A percentile compares a stretch with the other conserved stretches of the same genome.
phyloP scores from a whole-genome alignment of 2,888 invertebrate genomes.

The Gymnoscelis rufifasciata region DNA sequence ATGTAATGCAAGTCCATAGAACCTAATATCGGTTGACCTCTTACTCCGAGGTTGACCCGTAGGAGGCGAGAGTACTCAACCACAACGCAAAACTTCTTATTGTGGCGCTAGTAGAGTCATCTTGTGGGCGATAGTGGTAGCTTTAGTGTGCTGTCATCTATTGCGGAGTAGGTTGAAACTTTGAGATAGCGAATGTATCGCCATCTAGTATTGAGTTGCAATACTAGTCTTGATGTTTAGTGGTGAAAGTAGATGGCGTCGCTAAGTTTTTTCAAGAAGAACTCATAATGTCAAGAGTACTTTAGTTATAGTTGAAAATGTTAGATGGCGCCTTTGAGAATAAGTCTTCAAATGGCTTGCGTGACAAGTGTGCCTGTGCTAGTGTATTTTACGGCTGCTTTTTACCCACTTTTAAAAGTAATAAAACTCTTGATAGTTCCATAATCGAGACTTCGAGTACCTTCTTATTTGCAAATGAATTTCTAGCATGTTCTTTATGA shows the following conservation, averaged over 20 bases:
- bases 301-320: not conserved
- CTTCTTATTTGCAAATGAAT: too few species aligned
- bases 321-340: not conserved
- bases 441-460: too few species aligned
- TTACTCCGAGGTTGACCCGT: not conserved
- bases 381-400: too few species aligned
- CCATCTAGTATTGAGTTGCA: not conserved
- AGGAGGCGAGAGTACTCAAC: not conserved
- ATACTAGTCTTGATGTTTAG: not conserved
- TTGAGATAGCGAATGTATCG: not conserved
- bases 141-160: slow-evolving; percentile 6
- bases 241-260: not conserved
- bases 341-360: not conserved
- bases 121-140: slow-evolving; percentile 4
- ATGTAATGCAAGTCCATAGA: not conserved
- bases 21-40: not conserved
- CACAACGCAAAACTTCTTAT: too few species aligned
- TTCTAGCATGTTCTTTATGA: too few species aligned
- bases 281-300: too few species aligned
- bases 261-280: too few species aligned
- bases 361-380: too few species aligned
- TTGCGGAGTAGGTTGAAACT: not conserved
- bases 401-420: too few species aligned
- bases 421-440: too few species aligned
- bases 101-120: slow-evolving; percentile 4